Evolutionary conservation across 2,888 invertebrate species (phyloP), one percentile per base, ranked within the genome.

Genomic region (Odontothrips loti): DNA sequence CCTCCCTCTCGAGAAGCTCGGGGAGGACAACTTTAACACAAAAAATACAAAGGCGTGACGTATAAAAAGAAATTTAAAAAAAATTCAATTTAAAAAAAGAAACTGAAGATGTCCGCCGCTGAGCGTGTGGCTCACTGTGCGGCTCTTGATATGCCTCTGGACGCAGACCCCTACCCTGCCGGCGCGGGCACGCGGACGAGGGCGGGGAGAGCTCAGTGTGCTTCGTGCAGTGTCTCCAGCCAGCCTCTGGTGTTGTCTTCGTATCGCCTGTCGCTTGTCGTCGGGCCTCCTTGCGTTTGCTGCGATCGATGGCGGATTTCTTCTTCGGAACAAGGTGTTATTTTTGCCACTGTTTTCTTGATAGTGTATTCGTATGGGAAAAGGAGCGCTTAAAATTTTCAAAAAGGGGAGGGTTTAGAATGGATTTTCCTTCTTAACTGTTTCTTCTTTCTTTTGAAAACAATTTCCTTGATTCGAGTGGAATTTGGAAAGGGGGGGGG

Each of bases 121-220:
- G 51, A 51, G 51, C 51, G 51, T 10, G 6, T 20, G 51, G 51
- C 68, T 68, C n/a, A n/a, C 34, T 43, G 34, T 43, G 34, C 34
- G 34, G 34, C 34, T 43, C 34, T 43, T 43, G 34, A n/a, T 23
- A 68, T 68, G 68, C 68, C 68, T 68, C 68, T 68, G 23, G 68
- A 68, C 68, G 68, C 68, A 68, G 68, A 23, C 68, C 68, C 68
- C 68, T 68, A 23, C 68, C 68, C 68, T 68, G 68, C 68, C 10
- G 23, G 68, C 68, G 68, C 68, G 68, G 68, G 68, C 68, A n/a
- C 68, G 68, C 68, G 68, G 68, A 23, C 23, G 23, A 20, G 68
- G 68, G 68, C 11, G 68, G 68, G 23, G 68, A 68, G 68, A 68
- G 68, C 68, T 68, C 12, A 10, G 51, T 68, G 68, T 68, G 68